phyloP scores from a whole-genome alignment of 2,797 vertebrate species.

The Urophycis tenuis region DNA sequence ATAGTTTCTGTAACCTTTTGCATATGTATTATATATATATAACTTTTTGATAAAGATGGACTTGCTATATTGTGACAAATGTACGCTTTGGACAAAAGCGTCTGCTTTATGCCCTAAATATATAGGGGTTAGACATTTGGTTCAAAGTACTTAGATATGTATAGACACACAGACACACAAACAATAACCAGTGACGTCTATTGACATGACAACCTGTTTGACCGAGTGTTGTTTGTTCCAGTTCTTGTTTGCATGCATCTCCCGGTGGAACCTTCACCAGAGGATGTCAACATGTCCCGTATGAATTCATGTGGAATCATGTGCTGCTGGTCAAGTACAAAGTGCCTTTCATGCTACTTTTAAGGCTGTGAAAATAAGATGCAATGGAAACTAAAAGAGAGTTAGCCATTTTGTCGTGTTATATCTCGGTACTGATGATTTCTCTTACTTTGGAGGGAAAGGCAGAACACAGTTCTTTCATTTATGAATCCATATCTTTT shows the following conservation, averaged over 20 bases:
- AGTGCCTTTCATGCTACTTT: constrained; percentile 1
- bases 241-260: not conserved
- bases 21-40: too few relatives aligned
- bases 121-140: too few relatives aligned
- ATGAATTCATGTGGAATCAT: constrained; percentile 9
- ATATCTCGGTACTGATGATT: not conserved
- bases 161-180: not conserved
- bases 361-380: not conserved
- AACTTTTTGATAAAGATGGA: too few relatives aligned
- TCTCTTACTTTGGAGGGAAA: not conserved
- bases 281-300: not conserved
- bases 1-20: too few relatives aligned
- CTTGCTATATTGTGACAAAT: too few relatives aligned
- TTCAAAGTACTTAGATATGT: too few relatives aligned
- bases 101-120: too few relatives aligned
- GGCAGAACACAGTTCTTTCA: not conserved
- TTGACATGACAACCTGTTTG: not conserved
- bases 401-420: not conserved
- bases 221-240: not conserved
- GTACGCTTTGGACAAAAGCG: too few relatives aligned
- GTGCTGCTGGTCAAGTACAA: not conserved
- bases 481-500: not conserved
- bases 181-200: not conserved
- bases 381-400: not conserved
- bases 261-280: not conserved